A percentile compares a stretch with the other conserved stretches of the same genome.
Conservation (phyloP, 2,888 invertebrate genomes). For the Charanyca ferruginea region DNA sequence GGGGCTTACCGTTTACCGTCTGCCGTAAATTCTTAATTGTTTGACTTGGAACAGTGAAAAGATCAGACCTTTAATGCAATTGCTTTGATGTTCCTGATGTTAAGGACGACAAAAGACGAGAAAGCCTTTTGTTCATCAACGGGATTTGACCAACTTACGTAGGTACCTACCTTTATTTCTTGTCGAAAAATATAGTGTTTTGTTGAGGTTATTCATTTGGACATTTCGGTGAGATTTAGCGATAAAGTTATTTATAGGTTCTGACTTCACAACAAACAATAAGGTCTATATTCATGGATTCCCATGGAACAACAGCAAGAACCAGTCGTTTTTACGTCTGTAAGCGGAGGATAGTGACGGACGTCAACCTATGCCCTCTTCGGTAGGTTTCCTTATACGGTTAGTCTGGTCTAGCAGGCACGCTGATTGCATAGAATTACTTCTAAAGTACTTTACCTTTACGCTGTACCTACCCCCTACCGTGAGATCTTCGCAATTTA, state of each 20-base stretch:
- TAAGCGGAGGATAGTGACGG: conserved; percentile 57
- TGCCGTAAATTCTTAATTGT: conserved; percentile 33
- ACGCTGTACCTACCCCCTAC: conserved; percentile 51
- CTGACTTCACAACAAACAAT: conserved; percentile 37
- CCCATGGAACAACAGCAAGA: conserved; percentile 48
- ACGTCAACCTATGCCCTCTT: conserved; percentile 53
- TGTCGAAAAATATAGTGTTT: conserved; percentile 10
- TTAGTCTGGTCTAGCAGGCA: conserved; percentile 60
- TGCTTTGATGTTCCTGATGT: conserved; percentile 57
- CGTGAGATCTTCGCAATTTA: conserved; percentile 46
- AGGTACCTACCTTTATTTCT: conserved; percentile 9
- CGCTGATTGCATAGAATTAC: conserved; percentile 70
- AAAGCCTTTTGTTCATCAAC: conserved; percentile 29
- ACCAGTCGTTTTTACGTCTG: conserved; percentile 52
- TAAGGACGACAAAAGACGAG: conserved; percentile 32
- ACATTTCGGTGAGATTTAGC: conserved; percentile 30
- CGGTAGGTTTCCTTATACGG: conserved; percentile 72
- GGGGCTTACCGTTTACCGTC: conserved; percentile 1
- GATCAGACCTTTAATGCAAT: conserved; percentile 21
- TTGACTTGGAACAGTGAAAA: conserved; percentile 42
- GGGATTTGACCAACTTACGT: conserved; percentile 19
- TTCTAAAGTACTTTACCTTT: conserved; percentile 57
- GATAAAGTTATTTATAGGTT: conserved; percentile 50
- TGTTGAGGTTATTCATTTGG: conserved; percentile 22
- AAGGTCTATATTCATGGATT: conserved; percentile 51